Evolutionary conservation across 2,888 invertebrate genomes (phyloP).

Genomic region (Clivina fossor): DNA sequence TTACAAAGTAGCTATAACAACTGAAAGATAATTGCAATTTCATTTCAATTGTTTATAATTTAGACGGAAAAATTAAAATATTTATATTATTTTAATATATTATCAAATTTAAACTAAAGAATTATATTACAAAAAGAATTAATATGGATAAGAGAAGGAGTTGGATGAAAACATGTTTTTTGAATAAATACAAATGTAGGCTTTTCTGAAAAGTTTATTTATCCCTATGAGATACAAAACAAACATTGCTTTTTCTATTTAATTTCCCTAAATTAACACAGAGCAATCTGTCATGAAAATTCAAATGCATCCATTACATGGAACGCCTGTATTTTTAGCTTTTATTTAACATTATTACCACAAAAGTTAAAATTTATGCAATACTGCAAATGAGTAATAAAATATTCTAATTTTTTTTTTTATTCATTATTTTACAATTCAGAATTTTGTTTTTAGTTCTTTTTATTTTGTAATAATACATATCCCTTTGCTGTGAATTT

Average conservation of each 20-base stretch:
- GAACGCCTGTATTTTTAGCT: slow-evolving; percentile 38
- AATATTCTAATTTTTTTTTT: slow-evolving; percentile 51
- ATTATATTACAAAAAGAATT: neutral
- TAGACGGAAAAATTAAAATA: too few relatives aligned
- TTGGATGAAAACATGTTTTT: neutral
- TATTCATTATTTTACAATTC: slow-evolving; percentile 52
- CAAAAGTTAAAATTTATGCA: slow-evolving; percentile 48
- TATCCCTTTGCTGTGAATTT: too few relatives aligned
- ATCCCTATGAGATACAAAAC: slow-evolving; percentile 65
- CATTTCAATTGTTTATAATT: too few relatives aligned
- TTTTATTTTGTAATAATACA: too few relatives aligned
- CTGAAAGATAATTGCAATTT: neutral
- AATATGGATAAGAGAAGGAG: neutral
- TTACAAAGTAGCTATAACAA: neutral
- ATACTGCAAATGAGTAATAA: slow-evolving; percentile 56
- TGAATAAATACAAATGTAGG: slow-evolving; percentile 35
- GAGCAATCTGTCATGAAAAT: slow-evolving; percentile 56
- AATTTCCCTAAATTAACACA: slow-evolving; percentile 60
- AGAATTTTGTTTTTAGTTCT: slow-evolving; percentile 21
- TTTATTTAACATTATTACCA: slow-evolving; percentile 32
- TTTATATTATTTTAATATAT: too few relatives aligned
- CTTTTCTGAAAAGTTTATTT: slow-evolving; percentile 62
- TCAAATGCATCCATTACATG: slow-evolving; percentile 51
- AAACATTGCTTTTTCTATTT: slow-evolving; percentile 58
- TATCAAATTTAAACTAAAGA: neutral